These are phyloP conservation scores for Sycobia sp. DNA, from an alignment of 1,140 invertebrate genomes.

Conservation along the genomic window DNA sequence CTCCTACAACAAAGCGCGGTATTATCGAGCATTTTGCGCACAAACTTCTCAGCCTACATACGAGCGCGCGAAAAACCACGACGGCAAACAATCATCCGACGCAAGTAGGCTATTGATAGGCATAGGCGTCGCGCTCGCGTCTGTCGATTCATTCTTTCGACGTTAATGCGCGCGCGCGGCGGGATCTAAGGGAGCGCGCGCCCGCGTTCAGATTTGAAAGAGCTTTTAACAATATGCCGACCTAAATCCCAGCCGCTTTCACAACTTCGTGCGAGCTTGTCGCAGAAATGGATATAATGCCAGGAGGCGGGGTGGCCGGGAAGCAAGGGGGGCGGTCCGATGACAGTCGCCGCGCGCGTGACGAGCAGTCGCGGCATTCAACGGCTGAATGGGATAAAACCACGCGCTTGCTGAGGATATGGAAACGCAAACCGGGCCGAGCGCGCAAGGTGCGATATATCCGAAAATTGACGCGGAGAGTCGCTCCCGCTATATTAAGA, in stretches of 20 bases:
- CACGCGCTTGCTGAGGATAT: no score
- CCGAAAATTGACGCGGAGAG: no score
- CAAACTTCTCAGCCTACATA: neutral
- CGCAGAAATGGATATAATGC: constrained; percentile 36
- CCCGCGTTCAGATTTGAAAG: constrained; percentile 19
- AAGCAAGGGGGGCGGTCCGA: no score
- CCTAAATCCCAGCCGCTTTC: constrained; percentile 36
- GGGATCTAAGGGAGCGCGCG: constrained; percentile 25
- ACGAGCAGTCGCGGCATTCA: constrained; percentile 1
- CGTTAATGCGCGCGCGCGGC: constrained; percentile 10
- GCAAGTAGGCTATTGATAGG: constrained; percentile 23
- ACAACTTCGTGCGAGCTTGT: neutral
- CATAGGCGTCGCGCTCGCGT: neutral
- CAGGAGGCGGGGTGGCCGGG: no score
- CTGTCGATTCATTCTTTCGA: constrained; percentile 29
- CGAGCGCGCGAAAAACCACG: neutral
- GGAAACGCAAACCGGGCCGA: no score
- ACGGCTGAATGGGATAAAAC: constrained; percentile 30
- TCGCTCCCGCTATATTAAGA: no score
- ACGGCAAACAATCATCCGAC: neutral
- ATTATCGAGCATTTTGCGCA: constrained; percentile 23
- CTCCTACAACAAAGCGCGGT: constrained; percentile 17
- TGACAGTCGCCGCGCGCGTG: constrained; percentile 8
- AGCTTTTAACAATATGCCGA: constrained; percentile 36
- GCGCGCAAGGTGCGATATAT: no score